Percentiles rank a stretch among this genome's conserved stretches.
Evolutionary conservation across 1,140 invertebrate genomes (phyloP).

Genomic region (Ephestia elutella): DNA sequence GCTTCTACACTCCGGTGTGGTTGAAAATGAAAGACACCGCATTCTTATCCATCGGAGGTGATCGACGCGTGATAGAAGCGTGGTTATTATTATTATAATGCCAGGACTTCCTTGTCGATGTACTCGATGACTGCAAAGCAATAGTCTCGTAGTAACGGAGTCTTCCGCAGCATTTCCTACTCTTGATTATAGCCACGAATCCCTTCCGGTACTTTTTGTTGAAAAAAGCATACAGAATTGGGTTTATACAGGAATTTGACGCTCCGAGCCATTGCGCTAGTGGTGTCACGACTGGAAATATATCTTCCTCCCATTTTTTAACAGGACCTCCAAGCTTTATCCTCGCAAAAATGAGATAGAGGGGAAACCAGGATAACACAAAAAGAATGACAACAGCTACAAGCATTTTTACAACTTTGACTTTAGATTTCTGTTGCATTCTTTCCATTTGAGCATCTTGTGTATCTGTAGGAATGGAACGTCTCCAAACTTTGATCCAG

Average conservation of each 20-base stretch:
- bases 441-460: conserved; percentile 93
- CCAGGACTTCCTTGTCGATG: conserved; percentile 87
- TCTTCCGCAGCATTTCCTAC: conserved; percentile 86
- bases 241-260: conserved; percentile 98
- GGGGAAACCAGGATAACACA: conserved; percentile 94
- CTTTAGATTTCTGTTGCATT: conserved; percentile 93
- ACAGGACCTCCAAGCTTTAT: conserved; percentile 87
- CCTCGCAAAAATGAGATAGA: conserved; percentile 92
- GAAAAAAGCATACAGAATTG: conserved; percentile 97
- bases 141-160: conserved; percentile 89
- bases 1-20: conserved; percentile 67
- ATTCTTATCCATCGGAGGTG: conserved; percentile 78
- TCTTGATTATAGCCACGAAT: conserved; percentile 91
- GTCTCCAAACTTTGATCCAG: conserved; percentile 91
- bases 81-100: conserved; percentile 84
- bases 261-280: conserved; percentile 97
- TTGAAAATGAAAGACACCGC: conserved; percentile 84
- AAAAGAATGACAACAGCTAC: conserved; percentile 96
- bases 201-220: conserved; percentile 97
- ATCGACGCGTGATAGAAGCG: conserved; percentile 77
- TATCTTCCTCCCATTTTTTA: conserved; percentile 83
- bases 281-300: conserved; percentile 87
- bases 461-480: conserved; percentile 91
- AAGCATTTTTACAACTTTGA: conserved; percentile 97
- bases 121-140: conserved; percentile 86